Evolutionary conservation across 53 echinoderm and acorn worm genomes (phyloP).

Genomic region (Paelopatides confundens): DNA sequence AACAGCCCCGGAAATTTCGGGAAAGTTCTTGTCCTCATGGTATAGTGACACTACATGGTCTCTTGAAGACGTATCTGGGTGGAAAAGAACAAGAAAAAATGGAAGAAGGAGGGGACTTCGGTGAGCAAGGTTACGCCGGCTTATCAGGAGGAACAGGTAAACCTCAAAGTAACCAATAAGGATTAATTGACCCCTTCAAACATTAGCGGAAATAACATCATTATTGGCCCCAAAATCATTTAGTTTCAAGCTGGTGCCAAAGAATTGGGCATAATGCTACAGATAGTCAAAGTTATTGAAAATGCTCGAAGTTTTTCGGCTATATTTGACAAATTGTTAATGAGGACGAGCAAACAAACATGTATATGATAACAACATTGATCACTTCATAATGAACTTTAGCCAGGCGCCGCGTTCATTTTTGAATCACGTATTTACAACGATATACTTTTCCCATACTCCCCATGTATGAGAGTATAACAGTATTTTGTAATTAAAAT

Average conservation of each 20-base stretch:
- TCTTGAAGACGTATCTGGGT: neutral
- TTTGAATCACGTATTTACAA: constrained; percentile 14
- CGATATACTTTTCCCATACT: neutral
- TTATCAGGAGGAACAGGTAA: constrained; percentile 56
- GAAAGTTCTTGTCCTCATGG: neutral
- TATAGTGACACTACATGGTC: neutral
- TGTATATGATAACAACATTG: constrained; percentile 43
- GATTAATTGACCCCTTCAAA: constrained; percentile 50
- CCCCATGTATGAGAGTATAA: neutral
- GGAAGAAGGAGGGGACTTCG: constrained; percentile 23
- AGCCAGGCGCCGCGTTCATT: constrained; percentile 30
- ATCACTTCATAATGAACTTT: constrained; percentile 44
- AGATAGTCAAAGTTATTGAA: neutral
- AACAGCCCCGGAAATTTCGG: constrained; percentile 10
- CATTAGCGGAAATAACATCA: constrained; percentile 10
- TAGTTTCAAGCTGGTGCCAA: neutral
- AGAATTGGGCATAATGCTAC: neutral
- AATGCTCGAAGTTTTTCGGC: neutral
- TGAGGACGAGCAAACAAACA: constrained; percentile 43
- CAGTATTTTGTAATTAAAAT: neutral
- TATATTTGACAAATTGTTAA: neutral
- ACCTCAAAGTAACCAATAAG: constrained; percentile 28
- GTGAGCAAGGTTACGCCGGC: constrained; percentile 45
- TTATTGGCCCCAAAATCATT: neutral
- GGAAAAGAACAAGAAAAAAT: constrained; percentile 2